Conservation (phyloP, 2,113 vertebrate species). For the Diglossa brunneiventris region DNA sequence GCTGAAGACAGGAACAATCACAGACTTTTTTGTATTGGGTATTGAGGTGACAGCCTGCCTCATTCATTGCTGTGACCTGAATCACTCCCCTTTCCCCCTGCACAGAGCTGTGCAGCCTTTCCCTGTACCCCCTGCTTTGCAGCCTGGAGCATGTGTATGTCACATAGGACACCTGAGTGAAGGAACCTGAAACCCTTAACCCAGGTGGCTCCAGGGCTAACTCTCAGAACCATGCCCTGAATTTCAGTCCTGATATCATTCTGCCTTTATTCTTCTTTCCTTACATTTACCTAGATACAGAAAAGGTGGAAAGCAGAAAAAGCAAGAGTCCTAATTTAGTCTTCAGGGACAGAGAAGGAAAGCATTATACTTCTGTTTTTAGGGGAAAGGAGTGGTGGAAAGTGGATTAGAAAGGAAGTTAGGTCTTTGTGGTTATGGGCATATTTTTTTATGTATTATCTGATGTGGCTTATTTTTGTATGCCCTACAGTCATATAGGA, state of each 20-base stretch:
- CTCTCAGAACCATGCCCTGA: background rate
- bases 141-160: fast-evolving
- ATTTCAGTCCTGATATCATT: background rate
- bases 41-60: background rate
- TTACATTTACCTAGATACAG: background rate
- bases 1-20: background rate
- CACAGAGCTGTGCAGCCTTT: background rate
- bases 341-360: background rate
- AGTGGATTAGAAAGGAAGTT: background rate
- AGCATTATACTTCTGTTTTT: background rate
- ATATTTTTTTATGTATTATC: background rate
- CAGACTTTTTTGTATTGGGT: fast-evolving
- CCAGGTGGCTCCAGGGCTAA: background rate
- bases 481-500: background rate
- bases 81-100: background rate
- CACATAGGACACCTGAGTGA: background rate
- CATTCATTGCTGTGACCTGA: background rate
- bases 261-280: background rate
- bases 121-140: background rate
- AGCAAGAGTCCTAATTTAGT: background rate
- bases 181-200: background rate
- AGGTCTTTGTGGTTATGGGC: background rate
- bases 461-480: background rate
- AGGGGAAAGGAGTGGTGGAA: background rate
- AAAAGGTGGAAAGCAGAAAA: background rate